phyloP scores from a whole-genome alignment of 1,140 invertebrate genomes.

The Nasonia giraulti region DNA sequence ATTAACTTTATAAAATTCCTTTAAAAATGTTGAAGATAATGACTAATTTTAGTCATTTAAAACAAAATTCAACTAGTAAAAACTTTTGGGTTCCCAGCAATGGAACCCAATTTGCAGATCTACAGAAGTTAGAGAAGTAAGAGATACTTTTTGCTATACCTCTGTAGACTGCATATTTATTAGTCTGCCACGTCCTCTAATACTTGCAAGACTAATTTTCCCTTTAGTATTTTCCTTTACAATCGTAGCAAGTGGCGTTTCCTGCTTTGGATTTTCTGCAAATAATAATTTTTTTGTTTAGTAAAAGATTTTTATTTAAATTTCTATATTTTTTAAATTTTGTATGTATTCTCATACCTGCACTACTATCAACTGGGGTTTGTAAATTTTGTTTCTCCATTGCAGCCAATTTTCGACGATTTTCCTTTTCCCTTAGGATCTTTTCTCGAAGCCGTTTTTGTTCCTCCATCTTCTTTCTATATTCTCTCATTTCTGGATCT shows the following conservation, averaged over 20 bases:
- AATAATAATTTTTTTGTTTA: not conserved
- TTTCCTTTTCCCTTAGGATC: conserved; percentile 78
- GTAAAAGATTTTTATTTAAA: not conserved
- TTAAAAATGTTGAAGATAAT: conserved; percentile 7
- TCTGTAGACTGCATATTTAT: conserved; percentile 64
- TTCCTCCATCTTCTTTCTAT: conserved; percentile 80
- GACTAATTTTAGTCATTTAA: not conserved
- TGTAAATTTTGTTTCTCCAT: conserved; percentile 69
- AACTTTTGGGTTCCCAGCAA: not conserved
- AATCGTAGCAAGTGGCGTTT: conserved; percentile 55
- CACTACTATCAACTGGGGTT: conserved; percentile 51
- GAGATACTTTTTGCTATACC: conserved; percentile 65
- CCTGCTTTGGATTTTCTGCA: conserved; percentile 57
- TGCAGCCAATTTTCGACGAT: conserved; percentile 77
- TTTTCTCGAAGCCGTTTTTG: conserved; percentile 78
- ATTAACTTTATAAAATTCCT: conserved; percentile 31
- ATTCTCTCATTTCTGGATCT: conserved; percentile 79
- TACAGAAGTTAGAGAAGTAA: conserved; percentile 39
- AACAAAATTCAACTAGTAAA: conserved; percentile 24
- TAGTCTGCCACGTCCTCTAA: conserved; percentile 60
- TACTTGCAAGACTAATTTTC: conserved; percentile 55
- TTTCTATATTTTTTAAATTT: not conserved
- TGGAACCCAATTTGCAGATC: conserved; percentile 34
- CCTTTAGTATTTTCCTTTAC: conserved; percentile 61
- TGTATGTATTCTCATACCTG: conserved; percentile 55